A percentile compares a stretch with the other conserved stretches of the same genome.
phyloP scores from a whole-genome alignment of 2,888 invertebrate species.

The Pseudococcus viburni region DNA sequence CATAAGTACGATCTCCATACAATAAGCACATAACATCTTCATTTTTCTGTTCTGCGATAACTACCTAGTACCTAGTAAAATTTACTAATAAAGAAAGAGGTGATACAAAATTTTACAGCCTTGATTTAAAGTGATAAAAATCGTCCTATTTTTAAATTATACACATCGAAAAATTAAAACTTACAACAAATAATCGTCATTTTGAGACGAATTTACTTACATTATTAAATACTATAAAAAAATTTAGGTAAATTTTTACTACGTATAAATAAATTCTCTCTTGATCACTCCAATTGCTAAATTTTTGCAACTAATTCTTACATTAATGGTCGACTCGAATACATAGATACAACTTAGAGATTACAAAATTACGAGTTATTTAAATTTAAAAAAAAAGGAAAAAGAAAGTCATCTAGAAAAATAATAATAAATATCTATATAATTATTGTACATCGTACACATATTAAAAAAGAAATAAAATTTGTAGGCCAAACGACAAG shows the following conservation, averaged over 20 bases:
- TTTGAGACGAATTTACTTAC: too few species aligned
- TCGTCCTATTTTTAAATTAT: background rate
- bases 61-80: background rate
- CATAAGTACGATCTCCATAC: background rate
- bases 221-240: too few species aligned
- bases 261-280: too few species aligned
- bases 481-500: slow-evolving; percentile 23
- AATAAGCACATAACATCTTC: background rate
- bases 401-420: background rate
- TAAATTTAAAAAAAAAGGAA: background rate
- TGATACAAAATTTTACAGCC: slow-evolving; percentile 45
- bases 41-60: background rate
- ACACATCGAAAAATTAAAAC: background rate
- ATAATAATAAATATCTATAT: slow-evolving; percentile 9
- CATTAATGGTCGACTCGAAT: background rate
- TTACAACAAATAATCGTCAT: background rate
- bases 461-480: background rate
- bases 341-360: background rate
- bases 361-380: background rate
- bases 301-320: background rate
- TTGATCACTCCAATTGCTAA: too few species aligned
- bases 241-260: too few species aligned
- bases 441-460: slow-evolving; percentile 1
- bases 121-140: slow-evolving; percentile 24
- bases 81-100: background rate